Evolutionary conservation across 1,140 invertebrate species (phyloP), one percentile per base, ranked within the genome.

Genomic region (Nixonia krombeini): DNA sequence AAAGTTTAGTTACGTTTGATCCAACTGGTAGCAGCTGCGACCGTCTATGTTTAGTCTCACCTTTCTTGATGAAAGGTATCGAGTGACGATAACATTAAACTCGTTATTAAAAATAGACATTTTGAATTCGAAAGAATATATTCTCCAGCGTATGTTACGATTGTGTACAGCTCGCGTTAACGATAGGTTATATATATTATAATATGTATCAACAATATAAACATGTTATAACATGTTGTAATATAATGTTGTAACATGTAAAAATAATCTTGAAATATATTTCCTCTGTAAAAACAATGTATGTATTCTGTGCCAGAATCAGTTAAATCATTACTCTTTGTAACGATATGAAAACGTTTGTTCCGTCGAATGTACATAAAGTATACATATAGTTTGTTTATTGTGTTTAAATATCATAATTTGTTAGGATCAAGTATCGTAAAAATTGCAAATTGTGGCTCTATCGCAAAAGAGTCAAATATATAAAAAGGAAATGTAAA

Each of bases 1-100:
- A 69, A 62, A 76, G 71, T 82, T 81, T 77, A 81, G 80, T 83
- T 78, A 74, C 51, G 76, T 80, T 76, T 72, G 56, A 79, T 76
- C 76, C 65, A 67, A 80, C 73, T 56, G 72, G 31, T 63, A 69
- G 69, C 73, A 79, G 70, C 69, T 70, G 67, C 59, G 49, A 47
- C 53, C 10, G 29, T 37, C 33, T 63, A 66, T 41, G 40, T 62
- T 58, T 58, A 69, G 65, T 57, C 6, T 51, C 28, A 55, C 55
- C 63, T 63, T 63, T 55, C 56, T 41, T 49, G 35, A 29, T 66
- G 55, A 59, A 69, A 70, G 57, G 65, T 75, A 78, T 79, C 72
- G 44, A 72, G 71, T 74, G 67, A 78, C 75, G 57, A 38, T 57
- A 46, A 28, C n/a, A 38, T 40, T 40, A 16, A 28, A 31, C 13